These are phyloP conservation scores for Camponotus floridanus DNA, from an alignment of 1,140 invertebrate genomes.

Conservation along the genomic window DNA sequence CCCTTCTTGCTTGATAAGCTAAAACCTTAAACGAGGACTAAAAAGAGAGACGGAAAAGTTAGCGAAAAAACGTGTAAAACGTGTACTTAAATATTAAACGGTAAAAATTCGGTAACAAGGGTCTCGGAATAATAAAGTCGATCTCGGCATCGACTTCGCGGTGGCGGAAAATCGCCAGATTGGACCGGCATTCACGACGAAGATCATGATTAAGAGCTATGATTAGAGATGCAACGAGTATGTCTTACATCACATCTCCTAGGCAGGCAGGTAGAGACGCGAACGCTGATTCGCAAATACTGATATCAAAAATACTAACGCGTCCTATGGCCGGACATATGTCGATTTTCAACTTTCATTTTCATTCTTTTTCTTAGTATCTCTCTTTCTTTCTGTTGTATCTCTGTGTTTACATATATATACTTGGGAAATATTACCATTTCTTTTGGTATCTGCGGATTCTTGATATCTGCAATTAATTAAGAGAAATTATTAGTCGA, in stretches of 20 bases:
- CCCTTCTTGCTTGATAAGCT: slow-evolving; percentile 34
- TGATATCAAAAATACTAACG: slow-evolving; percentile 86
- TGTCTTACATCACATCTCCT: slow-evolving; percentile 72
- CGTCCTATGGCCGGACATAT: slow-evolving; percentile 66
- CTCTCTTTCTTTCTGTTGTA: slow-evolving; percentile 41
- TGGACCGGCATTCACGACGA: slow-evolving; percentile 33
- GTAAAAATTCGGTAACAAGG: slow-evolving; percentile 55
- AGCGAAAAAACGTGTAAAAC: slow-evolving; percentile 43
- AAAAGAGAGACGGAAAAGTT: slow-evolving; percentile 48
- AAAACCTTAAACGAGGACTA: slow-evolving; percentile 13
- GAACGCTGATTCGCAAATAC: slow-evolving; percentile 81
- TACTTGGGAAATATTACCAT: neutral
- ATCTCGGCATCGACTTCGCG: slow-evolving; percentile 21
- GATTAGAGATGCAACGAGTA: slow-evolving; percentile 61
- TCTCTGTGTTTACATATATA: slow-evolving; percentile 21
- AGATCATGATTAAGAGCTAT: slow-evolving; percentile 50
- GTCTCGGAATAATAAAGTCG: slow-evolving; percentile 29
- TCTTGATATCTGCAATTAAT: slow-evolving; percentile 5
- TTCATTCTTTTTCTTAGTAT: slow-evolving; percentile 66
- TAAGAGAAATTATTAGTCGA: no score
- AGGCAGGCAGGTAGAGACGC: slow-evolving; percentile 76
- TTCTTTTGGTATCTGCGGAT: slow-evolving; percentile 9
- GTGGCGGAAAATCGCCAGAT: slow-evolving; percentile 10
- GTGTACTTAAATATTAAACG: slow-evolving; percentile 60
- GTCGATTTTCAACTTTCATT: slow-evolving; percentile 63